These are phyloP conservation scores for Psix sp. DNA, from an alignment of 1,140 invertebrate genomes.

Conservation along the genomic window DNA sequence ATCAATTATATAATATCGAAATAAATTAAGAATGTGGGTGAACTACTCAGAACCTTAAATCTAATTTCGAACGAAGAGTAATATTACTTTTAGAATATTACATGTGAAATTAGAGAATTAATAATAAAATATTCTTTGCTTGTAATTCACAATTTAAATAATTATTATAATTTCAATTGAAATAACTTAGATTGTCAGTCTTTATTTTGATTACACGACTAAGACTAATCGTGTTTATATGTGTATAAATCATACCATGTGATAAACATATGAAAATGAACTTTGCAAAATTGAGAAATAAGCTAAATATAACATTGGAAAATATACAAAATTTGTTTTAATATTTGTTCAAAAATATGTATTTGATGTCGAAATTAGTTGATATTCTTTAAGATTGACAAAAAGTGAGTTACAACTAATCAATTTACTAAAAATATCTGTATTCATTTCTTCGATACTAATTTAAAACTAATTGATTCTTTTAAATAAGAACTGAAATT, in stretches of 20 bases:
- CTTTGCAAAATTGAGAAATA: constrained; percentile 26
- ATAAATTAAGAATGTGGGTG: constrained; percentile 47
- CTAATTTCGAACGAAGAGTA: constrained; percentile 69
- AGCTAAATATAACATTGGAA: constrained; percentile 38
- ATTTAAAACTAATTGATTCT: too few species aligned
- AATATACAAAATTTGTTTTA: constrained; percentile 37
- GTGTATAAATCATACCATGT: constrained; percentile 22
- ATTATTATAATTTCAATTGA: too few species aligned
- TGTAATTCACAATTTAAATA: too few species aligned
- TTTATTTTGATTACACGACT: not conserved
- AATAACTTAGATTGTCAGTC: too few species aligned
- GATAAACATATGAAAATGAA: constrained; percentile 34
- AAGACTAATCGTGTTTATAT: constrained; percentile 11
- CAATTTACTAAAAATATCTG: too few species aligned
- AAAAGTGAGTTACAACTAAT: too few species aligned
- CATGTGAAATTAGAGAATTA: too few species aligned
- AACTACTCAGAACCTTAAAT: constrained; percentile 58
- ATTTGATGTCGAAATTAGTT: not conserved
- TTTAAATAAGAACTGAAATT: too few species aligned
- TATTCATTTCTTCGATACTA: too few species aligned
- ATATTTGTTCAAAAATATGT: constrained; percentile 34
- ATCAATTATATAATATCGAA: constrained; percentile 20
- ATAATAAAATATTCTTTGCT: too few species aligned
- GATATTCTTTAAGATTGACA: not conserved
- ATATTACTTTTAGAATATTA: constrained; percentile 62